Evolutionary conservation across 2,797 vertebrate species (phyloP).

Genomic region (Coregonus suidteri): DNA sequence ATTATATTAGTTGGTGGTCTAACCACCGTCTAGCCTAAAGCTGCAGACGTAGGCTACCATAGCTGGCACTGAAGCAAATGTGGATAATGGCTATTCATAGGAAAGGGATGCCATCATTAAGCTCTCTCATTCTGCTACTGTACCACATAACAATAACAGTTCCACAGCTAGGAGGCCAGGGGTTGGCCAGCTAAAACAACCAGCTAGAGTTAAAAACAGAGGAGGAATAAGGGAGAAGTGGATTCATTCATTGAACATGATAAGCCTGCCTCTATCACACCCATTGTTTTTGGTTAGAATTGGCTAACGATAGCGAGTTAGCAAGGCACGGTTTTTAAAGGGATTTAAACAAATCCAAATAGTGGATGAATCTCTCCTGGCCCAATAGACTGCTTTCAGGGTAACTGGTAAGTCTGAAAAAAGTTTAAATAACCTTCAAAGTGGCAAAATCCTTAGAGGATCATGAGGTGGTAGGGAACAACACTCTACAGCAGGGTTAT

Average conservation of each 20-base stretch:
- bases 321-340: too few species aligned
- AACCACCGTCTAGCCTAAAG: background rate
- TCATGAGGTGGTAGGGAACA: constrained; percentile 2
- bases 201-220: constrained; percentile 4
- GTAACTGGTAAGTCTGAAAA: background rate
- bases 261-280: background rate
- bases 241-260: background rate
- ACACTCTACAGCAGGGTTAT: background rate
- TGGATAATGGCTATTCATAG: constrained; percentile 13
- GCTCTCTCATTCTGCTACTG: background rate
- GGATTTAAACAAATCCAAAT: too few species aligned
- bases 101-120: constrained; percentile 18
- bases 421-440: background rate
- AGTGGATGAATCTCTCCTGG: too few species aligned
- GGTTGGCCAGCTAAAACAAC: background rate
- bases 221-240: background rate
- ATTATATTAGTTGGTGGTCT: background rate
- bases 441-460: background rate
- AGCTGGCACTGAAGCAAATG: background rate
- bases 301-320: too few species aligned
- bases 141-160: background rate
- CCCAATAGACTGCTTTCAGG: background rate
- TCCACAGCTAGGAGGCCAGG: background rate
- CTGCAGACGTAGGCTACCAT: background rate
- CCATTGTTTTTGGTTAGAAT: too few species aligned